Evolutionary conservation across 2,888 invertebrate genomes (phyloP).

Genomic region (Drosophila meridiana): DNA sequence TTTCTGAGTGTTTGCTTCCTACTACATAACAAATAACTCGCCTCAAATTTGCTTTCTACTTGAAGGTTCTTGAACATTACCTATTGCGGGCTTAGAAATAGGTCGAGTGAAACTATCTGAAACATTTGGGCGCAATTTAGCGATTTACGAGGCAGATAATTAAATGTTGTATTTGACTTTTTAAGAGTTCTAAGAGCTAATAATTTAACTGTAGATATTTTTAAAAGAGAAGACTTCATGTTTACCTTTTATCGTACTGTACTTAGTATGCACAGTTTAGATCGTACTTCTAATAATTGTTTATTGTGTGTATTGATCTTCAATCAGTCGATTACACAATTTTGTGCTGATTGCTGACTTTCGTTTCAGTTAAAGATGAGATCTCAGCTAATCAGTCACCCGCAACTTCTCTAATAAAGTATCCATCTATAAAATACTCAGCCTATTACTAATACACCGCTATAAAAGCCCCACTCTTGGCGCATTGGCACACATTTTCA

Average conservation of each 20-base stretch:
- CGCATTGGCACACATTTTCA: slow-evolving; percentile 56
- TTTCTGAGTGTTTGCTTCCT: slow-evolving; percentile 9
- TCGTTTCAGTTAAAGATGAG: slow-evolving; percentile 8
- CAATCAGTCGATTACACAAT: neutral
- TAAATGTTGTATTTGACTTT: slow-evolving; percentile 4
- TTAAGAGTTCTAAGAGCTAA: slow-evolving; percentile 4
- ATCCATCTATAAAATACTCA: slow-evolving; percentile 13
- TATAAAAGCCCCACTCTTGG: slow-evolving; percentile 37
- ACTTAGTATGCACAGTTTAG: neutral
- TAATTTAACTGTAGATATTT: slow-evolving; percentile 4
- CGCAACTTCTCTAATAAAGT: slow-evolving; percentile 18
- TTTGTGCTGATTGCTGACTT: neutral
- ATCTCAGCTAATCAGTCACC: slow-evolving; percentile 21
- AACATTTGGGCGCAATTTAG: slow-evolving; percentile 18
- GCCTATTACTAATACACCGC: slow-evolving; percentile 43
- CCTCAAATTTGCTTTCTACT: slow-evolving; percentile 23
- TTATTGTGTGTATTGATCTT: neutral
- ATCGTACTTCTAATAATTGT: too few relatives aligned
- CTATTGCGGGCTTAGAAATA: slow-evolving; percentile 4
- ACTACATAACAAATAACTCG: neutral
- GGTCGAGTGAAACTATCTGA: slow-evolving; percentile 37
- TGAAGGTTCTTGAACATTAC: slow-evolving; percentile 15
- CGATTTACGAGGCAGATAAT: slow-evolving; percentile 34
- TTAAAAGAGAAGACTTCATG: neutral
- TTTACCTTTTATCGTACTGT: neutral